Base-by-base conservation (phyloP, 2,113 vertebrate species). In the Etheostoma cragini region DNA sequence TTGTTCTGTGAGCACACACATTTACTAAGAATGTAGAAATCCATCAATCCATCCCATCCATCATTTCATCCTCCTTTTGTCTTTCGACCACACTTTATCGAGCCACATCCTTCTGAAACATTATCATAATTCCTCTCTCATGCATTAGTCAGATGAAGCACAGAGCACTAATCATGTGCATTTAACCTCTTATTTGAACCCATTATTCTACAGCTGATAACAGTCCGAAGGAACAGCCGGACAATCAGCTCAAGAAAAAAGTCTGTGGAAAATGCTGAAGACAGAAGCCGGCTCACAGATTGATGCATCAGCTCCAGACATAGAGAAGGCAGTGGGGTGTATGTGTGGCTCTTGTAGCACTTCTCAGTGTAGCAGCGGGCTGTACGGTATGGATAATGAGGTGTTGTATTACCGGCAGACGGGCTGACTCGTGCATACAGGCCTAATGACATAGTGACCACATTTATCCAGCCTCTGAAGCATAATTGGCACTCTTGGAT, bases 391-490 rank as follows among this genome's bases (percentile, higher is more conserved):
- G 72, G 66, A 84, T 57, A 66, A 73, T 83, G 80, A 68, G 89
- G 89, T 82, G 88, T 88, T 90, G 71, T 89, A 64, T 94, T 91
- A 88, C 81, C 22, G 30, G 73, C 69, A 78, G 76, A 76, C 64
- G 69, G 88, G 82, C 88, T 88, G 90, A 87, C 87, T 85, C n/a
- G 80, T 80, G 88, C 90, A 85, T 89, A 77, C 79, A 89, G 89
- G 73, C 88, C 84, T 83, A 90, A 78, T 87, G 89, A 92, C 92
- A 93, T 67, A 86, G 80, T 90, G 86, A 93, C 89, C 88, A 91
- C 92, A 91, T 87, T 86, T 62, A 79, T 52, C 72, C 70, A 13
- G n/a, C 52, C 71, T 72, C 73, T 19, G 49, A 65, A 81, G 81
- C 77, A 57, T 87, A 89, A 89, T 90, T 87, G 76, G 76, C 74